These are phyloP conservation scores for Macquaria ambigua DNA, from an alignment of 2,113 vertebrate genomes.

Conservation along the genomic window DNA sequence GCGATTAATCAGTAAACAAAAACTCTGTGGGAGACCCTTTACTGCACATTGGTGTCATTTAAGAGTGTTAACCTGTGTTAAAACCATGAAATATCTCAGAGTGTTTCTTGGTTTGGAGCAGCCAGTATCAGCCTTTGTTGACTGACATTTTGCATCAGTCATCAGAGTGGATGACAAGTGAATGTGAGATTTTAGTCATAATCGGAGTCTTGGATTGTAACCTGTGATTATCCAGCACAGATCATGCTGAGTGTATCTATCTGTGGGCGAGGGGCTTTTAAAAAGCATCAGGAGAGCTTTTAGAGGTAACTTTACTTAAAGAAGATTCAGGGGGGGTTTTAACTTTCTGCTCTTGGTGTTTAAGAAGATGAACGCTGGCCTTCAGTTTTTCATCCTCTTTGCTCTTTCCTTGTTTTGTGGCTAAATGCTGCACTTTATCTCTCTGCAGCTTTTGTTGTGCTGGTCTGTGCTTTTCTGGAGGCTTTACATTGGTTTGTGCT, in stretches of 20 bases:
- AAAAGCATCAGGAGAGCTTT: constrained; percentile 50
- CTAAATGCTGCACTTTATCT: constrained; percentile 30
- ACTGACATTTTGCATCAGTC: constrained; percentile 31
- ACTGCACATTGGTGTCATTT: not conserved
- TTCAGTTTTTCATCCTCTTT: not conserved
- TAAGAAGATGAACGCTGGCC: constrained; percentile 30
- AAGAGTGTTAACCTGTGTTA: not conserved
- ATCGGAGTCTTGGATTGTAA: constrained; percentile 1
- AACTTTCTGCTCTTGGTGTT: constrained; percentile 40
- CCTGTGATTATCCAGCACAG: constrained; percentile 7
- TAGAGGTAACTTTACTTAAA: constrained; percentile 49
- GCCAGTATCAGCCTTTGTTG: not conserved
- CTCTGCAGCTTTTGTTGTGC: not conserved
- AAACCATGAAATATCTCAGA: not conserved
- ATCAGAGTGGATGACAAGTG: not conserved
- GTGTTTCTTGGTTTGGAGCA: not conserved
- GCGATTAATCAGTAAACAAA: not conserved
- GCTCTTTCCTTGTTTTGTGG: constrained; percentile 15
- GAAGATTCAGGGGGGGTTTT: constrained; percentile 35
- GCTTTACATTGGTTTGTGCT: not conserved
- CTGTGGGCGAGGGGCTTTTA: not conserved
- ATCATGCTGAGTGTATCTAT: no score
- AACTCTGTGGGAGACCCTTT: not conserved
- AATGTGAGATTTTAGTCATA: constrained; percentile 53
- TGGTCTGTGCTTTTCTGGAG: not conserved